Base-by-base conservation (phyloP, 2,113 vertebrate species). In the Crypturellus undulatus region DNA sequence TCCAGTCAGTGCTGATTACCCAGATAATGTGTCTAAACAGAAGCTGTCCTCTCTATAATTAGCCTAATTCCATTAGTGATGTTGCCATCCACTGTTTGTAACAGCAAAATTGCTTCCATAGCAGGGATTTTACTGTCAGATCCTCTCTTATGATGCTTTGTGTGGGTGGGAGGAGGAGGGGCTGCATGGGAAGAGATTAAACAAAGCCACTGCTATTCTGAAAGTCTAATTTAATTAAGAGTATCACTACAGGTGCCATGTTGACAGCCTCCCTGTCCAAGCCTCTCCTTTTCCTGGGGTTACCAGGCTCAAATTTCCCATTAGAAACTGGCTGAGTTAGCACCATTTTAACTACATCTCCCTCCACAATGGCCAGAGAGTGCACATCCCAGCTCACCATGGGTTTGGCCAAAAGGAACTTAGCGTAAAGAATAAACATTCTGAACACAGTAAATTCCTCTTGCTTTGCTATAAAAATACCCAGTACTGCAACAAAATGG, bases 1-100 rank as follows among this genome's bases (percentile, higher is more conserved):
- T 96, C 96, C 96, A 97, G 97, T 96, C 96, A 93, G 71, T 96
- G 95, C 95, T 96, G 96, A 97, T 97, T 97, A 97, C 94, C 94
- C 95, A 97, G 96, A 97, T 96, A 97, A 97, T 96, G 94, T 97
- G 97, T 97, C 97, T 97, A 97, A 97, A 97, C 96, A 97, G 97
- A 97, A 97, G 96, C 97, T 97, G 96, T 96, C 97, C 96, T 97
- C 97, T 97, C 96, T 97, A 97, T 97, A 97, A 97, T 97, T 97
- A 97, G 96, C 96, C 96, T 97, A 97, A 97, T 97, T 97, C 96
- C 96, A 97, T 97, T 97, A 97, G 97, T 95, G 96, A 97, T 97
- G 97, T 97, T 97, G 96, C 97, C 95, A 97, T 97, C 96, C 97
- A 91, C 94, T 96, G 96, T 96, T 97, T 96, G 95, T 95, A 97